phyloP scores from a whole-genome alignment of 2,888 invertebrate species.

The Hermaeophaga mercurialis region DNA sequence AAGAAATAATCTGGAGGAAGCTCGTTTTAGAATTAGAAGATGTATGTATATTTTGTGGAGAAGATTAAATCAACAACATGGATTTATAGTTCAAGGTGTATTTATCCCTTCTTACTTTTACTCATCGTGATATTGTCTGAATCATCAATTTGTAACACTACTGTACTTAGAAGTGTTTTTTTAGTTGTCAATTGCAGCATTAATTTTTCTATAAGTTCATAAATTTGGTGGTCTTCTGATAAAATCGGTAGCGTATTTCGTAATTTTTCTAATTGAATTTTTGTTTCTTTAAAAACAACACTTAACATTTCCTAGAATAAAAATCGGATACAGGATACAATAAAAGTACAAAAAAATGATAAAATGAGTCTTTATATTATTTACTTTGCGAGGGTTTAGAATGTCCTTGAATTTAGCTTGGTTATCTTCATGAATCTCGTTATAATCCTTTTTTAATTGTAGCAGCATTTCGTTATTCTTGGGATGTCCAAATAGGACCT shows the following conservation, averaged over 20 bases:
- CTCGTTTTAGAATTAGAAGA: too few relatives aligned
- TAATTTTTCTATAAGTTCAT: constrained; percentile 13
- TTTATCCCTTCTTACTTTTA: neutral
- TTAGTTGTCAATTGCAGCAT: constrained; percentile 4
- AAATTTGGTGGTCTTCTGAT: constrained; percentile 9
- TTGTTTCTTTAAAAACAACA: constrained; percentile 3
- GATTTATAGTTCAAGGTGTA: too few relatives aligned
- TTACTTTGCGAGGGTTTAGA: constrained; percentile 23
- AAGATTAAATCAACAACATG: too few relatives aligned
- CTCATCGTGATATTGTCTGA: neutral
- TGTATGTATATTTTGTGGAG: too few relatives aligned
- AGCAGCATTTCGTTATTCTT: constrained; percentile 43
- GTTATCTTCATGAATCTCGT: constrained; percentile 35
- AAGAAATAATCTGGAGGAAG: too few relatives aligned
- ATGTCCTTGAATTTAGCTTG: constrained; percentile 16
- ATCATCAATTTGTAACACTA: neutral
- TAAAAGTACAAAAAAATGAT: neutral
- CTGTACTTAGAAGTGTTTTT: neutral
- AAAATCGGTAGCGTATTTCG: constrained; percentile 9
- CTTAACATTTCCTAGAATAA: constrained; percentile 15
- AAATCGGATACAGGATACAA: neutral
- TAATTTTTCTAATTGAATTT: constrained; percentile 9
- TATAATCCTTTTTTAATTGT: constrained; percentile 39
- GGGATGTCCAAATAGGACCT: constrained; percentile 49
- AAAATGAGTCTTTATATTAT: neutral